Evolutionary conservation across 2,113 vertebrate species (phyloP).

Genomic region (Aegithalos caudatus): DNA sequence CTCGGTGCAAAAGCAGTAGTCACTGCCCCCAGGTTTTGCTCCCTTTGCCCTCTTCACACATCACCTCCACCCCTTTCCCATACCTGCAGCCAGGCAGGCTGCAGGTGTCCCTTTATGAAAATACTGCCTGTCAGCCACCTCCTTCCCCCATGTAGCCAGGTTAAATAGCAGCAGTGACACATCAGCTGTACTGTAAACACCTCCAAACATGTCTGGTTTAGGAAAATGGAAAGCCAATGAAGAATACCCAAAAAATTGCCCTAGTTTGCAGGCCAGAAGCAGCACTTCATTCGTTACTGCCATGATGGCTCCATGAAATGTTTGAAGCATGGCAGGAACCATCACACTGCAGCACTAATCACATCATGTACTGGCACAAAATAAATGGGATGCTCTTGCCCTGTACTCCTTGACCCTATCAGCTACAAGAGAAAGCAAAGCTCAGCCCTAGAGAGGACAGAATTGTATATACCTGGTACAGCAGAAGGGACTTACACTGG

Average conservation of each 20-base stretch:
- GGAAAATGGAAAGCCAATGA: background rate
- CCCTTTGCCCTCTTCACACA: background rate
- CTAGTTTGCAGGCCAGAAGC: background rate
- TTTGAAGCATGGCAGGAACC: background rate
- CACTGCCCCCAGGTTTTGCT: background rate
- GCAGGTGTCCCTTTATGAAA: background rate
- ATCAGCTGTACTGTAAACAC: background rate
- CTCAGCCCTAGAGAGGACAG: background rate
- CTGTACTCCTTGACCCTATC: background rate
- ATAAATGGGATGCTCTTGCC: background rate
- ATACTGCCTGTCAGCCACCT: background rate
- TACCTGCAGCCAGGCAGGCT: background rate
- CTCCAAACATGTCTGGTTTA: background rate
- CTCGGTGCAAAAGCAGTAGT: background rate
- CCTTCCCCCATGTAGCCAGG: background rate
- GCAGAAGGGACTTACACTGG: background rate
- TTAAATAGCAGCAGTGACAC: background rate
- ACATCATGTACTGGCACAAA: background rate
- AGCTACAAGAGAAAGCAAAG: background rate
- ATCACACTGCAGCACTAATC: background rate
- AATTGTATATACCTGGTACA: background rate
- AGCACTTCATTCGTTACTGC: background rate
- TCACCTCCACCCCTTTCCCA: background rate
- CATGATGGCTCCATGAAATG: background rate
- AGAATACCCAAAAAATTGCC: fast-evolving